phyloP scores from a whole-genome alignment of 2,113 vertebrate species.

The Atractosteus spatula region DNA sequence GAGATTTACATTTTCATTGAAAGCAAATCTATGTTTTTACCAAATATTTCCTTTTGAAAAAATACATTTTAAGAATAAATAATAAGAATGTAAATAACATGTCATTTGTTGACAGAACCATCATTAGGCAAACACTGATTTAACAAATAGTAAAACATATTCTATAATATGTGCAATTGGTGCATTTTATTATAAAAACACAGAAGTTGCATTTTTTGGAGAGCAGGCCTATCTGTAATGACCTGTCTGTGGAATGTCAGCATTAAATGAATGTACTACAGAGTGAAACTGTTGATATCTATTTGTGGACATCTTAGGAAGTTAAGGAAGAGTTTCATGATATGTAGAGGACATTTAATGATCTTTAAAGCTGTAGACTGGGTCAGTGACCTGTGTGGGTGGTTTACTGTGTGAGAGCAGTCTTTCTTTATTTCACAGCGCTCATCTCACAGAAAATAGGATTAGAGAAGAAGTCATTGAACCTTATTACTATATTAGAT shows the following conservation, averaged over 20 bases:
- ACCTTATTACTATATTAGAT: neutral
- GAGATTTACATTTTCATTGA: too few species aligned
- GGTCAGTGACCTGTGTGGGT: constrained; percentile 8
- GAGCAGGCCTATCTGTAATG: constrained; percentile 75
- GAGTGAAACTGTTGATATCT: constrained; percentile 74
- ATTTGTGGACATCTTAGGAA: constrained; percentile 55
- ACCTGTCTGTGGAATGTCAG: constrained; percentile 70
- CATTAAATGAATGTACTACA: constrained; percentile 72
- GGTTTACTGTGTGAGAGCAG: neutral
- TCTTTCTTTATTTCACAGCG: neutral
- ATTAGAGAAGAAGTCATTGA: constrained; percentile 1
- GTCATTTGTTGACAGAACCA: too few species aligned
- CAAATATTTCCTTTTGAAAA: too few species aligned
- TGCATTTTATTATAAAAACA: constrained; percentile 76
- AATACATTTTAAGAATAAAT: too few species aligned
- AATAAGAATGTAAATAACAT: too few species aligned
- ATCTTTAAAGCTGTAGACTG: neutral
- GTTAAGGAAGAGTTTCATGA: constrained; percentile 42
- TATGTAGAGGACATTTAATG: neutral
- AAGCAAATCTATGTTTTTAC: too few species aligned
- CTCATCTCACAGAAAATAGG: neutral
- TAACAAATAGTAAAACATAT: constrained; percentile 55
- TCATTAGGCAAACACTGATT: too few species aligned
- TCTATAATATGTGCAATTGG: constrained; percentile 79
- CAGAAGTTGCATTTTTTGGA: constrained; percentile 72